Conservation (phyloP, 2,113 vertebrate genomes). For the Dicerorhinus sumatrensis region DNA sequence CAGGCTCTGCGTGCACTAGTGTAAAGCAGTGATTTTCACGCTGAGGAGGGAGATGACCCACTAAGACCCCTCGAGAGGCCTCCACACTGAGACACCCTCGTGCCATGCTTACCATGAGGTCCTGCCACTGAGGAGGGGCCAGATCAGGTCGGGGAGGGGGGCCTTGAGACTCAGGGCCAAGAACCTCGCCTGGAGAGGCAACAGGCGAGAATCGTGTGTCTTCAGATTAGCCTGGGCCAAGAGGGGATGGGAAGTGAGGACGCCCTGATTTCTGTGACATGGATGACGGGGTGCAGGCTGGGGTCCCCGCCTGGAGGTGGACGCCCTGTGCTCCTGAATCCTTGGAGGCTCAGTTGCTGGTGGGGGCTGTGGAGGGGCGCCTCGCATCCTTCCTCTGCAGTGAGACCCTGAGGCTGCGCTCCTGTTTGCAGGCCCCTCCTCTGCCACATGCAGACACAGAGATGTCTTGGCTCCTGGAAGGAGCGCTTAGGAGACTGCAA, state of each 20-base stretch:
- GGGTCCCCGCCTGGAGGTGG: not conserved
- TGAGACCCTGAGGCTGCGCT: not conserved
- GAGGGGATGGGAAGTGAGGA: not conserved
- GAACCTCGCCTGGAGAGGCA: not conserved
- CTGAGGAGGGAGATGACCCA: not conserved
- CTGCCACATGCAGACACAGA: not conserved
- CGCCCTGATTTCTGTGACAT: not conserved
- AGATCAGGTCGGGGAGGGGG: not conserved
- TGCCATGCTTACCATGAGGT: rapidly evolving
- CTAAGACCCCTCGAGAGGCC: not conserved
- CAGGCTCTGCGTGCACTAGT: too few relatives aligned
- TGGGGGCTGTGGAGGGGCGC: rapidly evolving
- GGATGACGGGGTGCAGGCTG: not conserved
- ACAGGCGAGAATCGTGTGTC: not conserved
- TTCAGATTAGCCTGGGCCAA: not conserved
- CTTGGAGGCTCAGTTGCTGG: not conserved
- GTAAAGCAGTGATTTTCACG: not conserved
- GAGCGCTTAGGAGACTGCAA: not conserved
- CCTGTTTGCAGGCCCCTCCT: not conserved
- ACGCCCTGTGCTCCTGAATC: not conserved
- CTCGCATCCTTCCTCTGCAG: too few relatives aligned
- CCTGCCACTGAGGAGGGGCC: not conserved
- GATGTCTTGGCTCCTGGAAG: not conserved
- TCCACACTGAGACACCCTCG: not conserved
- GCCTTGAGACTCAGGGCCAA: not conserved